Evolutionary conservation across 2,113 vertebrate genomes (phyloP).

Genomic region (Apeltes quadracus): DNA sequence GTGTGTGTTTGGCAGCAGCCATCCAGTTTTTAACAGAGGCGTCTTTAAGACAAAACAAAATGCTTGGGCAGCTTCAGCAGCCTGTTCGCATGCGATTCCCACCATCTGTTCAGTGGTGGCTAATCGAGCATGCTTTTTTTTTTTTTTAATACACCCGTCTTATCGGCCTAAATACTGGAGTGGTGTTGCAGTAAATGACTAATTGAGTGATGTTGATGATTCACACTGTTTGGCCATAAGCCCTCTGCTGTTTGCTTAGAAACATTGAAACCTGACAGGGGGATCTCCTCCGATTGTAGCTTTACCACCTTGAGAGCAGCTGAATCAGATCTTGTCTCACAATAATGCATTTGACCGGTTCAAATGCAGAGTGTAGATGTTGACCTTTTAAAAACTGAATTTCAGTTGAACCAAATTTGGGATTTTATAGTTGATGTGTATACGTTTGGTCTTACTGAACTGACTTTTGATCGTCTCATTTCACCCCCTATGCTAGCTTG

Average conservation of each 20-base stretch:
- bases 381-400: constrained; percentile 8
- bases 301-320: constrained; percentile 21
- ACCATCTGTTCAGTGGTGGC: constrained; percentile 61
- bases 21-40: constrained; percentile 49
- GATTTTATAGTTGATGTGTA: constrained; percentile 1
- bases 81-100: constrained; percentile 57
- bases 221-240: constrained; percentile 51
- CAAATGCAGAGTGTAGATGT: constrained; percentile 8
- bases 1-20: constrained; percentile 47
- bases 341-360: constrained; percentile 10
- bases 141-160: constrained; percentile 20
- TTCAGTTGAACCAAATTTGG: constrained; percentile 4
- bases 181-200: constrained; percentile 44
- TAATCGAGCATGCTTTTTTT: constrained; percentile 18
- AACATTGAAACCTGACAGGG: constrained; percentile 29
- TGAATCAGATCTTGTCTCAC: constrained; percentile 15
- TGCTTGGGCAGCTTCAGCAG: constrained; percentile 32
- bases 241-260: constrained; percentile 37
- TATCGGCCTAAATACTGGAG: constrained; percentile 27
- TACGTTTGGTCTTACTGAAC: constrained; percentile 6
- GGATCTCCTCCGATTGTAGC: constrained; percentile 33
- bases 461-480: constrained; percentile 5
- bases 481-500: background rate
- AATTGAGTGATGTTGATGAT: constrained; percentile 41
- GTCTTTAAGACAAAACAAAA: constrained; percentile 61